Evolutionary conservation across 1,140 invertebrate genomes (phyloP).

Genomic region (Orius laevigatus): DNA sequence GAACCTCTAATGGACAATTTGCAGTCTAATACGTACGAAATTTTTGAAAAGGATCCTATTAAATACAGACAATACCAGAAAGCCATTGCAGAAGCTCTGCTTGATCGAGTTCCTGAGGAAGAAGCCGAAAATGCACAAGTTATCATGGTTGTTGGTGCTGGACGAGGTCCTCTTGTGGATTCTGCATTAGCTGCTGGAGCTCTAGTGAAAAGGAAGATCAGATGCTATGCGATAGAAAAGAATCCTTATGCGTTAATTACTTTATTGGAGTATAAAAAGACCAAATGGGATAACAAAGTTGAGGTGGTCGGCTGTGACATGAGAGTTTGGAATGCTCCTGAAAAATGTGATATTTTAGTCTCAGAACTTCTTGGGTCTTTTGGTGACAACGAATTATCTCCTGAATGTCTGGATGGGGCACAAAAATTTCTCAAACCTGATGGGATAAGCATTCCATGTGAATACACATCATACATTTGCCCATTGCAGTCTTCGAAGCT

Average conservation of each 20-base stretch:
- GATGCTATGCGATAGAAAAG: conserved; percentile 93
- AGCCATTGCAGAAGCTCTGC: conserved; percentile 60
- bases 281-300: conserved; percentile 63
- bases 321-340: conserved; percentile 61
- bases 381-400: conserved; percentile 96
- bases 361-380: conserved; percentile 95
- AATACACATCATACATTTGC: conserved; percentile 80
- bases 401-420: conserved; percentile 94
- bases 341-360: conserved; percentile 87
- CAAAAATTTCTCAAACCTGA: conserved; percentile 74
- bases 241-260: conserved; percentile 94
- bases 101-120: conserved; percentile 30
- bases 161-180: conserved; percentile 83
- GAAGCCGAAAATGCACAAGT: conserved; percentile 31
- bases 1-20: conserved; percentile 93
- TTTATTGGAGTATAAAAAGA: conserved; percentile 58
- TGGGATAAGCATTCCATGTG: conserved; percentile 82
- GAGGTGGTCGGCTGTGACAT: conserved; percentile 78
- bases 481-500: conserved; percentile 69
- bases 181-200: conserved; percentile 65
- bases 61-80: conserved; percentile 90
- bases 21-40: conserved; percentile 89
- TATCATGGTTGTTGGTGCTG: conserved; percentile 88
- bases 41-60: conserved; percentile 95
- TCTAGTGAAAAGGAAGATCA: conserved; percentile 42